phyloP scores from a whole-genome alignment of 2,888 invertebrate species.

The Bembecia ichneumoniformis region DNA sequence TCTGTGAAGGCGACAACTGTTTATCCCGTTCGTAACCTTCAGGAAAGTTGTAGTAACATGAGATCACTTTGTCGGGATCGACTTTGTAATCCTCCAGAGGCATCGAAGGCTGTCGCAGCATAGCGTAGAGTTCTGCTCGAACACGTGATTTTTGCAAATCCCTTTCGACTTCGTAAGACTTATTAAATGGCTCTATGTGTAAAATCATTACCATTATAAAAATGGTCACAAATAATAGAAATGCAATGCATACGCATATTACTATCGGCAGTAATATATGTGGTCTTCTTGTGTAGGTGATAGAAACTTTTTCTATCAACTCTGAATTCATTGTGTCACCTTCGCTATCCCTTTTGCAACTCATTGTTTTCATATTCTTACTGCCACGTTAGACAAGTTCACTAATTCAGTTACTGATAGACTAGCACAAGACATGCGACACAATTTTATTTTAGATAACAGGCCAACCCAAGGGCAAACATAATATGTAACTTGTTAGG shows the following conservation, averaged over 20 bases:
- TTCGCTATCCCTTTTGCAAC: too few species aligned
- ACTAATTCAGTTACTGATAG: too few species aligned
- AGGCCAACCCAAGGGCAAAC: too few species aligned
- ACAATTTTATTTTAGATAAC: too few species aligned
- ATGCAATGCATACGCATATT: neutral
- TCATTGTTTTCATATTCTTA: too few species aligned
- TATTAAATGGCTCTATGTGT: neutral
- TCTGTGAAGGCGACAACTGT: constrained; percentile 66
- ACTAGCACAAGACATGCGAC: too few species aligned
- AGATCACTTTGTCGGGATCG: constrained; percentile 27
- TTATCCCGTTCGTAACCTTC: constrained; percentile 16
- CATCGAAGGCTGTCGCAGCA: neutral
- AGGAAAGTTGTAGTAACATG: constrained; percentile 82
- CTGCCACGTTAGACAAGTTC: too few species aligned
- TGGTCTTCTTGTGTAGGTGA: neutral
- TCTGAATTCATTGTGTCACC: too few species aligned
- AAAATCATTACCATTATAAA: neutral
- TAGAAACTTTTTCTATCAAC: too few species aligned
- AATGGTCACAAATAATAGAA: neutral
- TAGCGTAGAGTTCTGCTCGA: neutral
- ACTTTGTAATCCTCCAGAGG: neutral
- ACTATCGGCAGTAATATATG: neutral
- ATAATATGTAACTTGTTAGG: too few species aligned
- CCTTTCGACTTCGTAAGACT: neutral
- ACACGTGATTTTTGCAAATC: neutral